Base-by-base conservation (phyloP, 2,888 invertebrate species). In the Phlogophora meticulosa region DNA sequence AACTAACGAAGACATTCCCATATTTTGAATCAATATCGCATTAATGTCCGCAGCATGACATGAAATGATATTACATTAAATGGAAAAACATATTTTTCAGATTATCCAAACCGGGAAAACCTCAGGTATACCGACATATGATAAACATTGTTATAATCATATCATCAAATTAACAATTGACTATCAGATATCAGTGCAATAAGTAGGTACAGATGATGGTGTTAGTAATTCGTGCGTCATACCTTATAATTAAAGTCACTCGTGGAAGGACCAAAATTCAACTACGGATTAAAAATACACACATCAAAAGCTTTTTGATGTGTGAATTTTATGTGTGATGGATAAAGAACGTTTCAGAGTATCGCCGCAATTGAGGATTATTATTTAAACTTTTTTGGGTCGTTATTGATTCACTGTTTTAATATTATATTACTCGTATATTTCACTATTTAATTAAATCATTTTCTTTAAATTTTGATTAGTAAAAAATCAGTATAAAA, bases 121-220 rank as follows among this genome's bases (percentile, higher is more conserved):
- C 7, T 45, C 4, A 34, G 17, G 3, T 36, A 15, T 17, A n/a
- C 20, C 9, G 11, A 48, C n/a, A 28, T 48, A 42, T 15, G 48
- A 67, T 72, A 48, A 48, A 22, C 34, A 40, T 60, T 40, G 34
- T 32, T 15, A 4, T 42, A n/a, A 67, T 62, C 42, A 15, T 42
- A 38, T 4, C n/a, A 28, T 36, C 28, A 36, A 22, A 57, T 56
- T 36, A 22, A 43, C 13, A 48, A 48, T 15, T 22, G 2, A 38
- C 9, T 28, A 28, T 42, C 22, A 38, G 20, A 61, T 9, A 43
- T 32, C 17, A 17, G 1, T 24, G 0, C 7, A 69, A 7, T 62
- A 43, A 20, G 4, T 63, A 45, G 28, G 28, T 28, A 28, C n/a
- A n/a, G n/a, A n/a, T n/a, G n/a, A n/a, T n/a, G n/a, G n/a, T 0